phyloP scores from a whole-genome alignment of 2,888 invertebrate species.

The Nysson spinosus region DNA sequence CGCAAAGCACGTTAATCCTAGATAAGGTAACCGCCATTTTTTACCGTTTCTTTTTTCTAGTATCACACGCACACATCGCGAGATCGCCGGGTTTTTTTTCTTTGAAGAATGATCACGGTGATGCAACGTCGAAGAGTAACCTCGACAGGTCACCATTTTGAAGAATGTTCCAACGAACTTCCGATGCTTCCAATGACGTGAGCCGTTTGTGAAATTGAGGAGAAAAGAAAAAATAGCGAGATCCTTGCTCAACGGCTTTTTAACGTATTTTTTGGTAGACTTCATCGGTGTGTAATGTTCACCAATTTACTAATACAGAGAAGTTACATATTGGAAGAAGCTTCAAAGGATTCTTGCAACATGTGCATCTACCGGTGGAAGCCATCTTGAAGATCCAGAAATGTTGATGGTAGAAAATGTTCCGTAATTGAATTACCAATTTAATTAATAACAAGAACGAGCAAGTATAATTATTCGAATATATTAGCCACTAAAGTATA shows the following conservation, averaged over 20 bases:
- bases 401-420: not conserved
- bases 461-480: too few species aligned
- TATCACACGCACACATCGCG: slow-evolving; percentile 1
- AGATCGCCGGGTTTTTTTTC: slow-evolving; percentile 11
- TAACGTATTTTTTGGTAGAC: not conserved
- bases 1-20: slow-evolving; percentile 14
- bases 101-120: slow-evolving; percentile 1
- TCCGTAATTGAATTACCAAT: not conserved
- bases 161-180: slow-evolving; percentile 40
- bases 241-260: slow-evolving; percentile 36
- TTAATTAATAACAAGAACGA: too few species aligned
- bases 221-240: not conserved
- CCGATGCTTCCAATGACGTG: slow-evolving; percentile 10
- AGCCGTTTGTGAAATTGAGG: not conserved
- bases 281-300: not conserved
- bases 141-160: slow-evolving; percentile 11
- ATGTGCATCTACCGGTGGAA: too few species aligned
- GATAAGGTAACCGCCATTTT: slow-evolving; percentile 53
- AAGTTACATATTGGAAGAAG: too few species aligned
- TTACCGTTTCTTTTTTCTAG: slow-evolving; percentile 5
- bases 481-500: too few species aligned
- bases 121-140: slow-evolving; percentile 5
- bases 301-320: not conserved
- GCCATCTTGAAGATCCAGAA: too few species aligned
- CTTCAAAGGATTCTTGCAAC: too few species aligned